Evolutionary conservation across 2,888 invertebrate species (phyloP).

Genomic region (Trissolcus japonicus): DNA sequence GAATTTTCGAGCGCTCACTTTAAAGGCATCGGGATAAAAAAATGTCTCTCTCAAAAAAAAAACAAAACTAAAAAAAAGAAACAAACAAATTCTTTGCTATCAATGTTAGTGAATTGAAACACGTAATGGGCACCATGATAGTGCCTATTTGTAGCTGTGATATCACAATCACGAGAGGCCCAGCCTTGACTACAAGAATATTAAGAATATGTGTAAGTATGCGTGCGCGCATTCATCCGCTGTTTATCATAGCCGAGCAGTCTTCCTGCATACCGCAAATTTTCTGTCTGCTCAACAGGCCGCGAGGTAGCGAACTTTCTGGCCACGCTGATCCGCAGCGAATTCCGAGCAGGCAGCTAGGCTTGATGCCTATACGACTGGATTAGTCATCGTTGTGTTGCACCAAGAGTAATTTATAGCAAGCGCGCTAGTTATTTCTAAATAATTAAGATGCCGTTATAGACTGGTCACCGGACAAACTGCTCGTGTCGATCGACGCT

Average conservation of each 20-base stretch:
- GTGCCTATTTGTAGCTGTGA: conserved; percentile 22
- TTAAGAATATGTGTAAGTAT: conserved; percentile 16
- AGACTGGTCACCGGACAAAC: conserved; percentile 14
- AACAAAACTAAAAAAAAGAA: no score
- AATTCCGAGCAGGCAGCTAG: conserved; percentile 30
- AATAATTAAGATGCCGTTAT: conserved; percentile 35
- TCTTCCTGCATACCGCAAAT: conserved; percentile 39
- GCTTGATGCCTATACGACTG: conserved; percentile 21
- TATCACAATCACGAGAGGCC: conserved; percentile 13
- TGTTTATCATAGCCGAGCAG: conserved; percentile 23
- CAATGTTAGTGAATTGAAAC: conserved; percentile 20
- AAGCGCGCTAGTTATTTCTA: conserved; percentile 20
- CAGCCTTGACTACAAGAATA: conserved; percentile 35
- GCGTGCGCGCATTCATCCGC: conserved; percentile 21
- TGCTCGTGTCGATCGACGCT: not conserved
- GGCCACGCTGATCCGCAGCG: conserved; percentile 19
- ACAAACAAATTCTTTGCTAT: not conserved
- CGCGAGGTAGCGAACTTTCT: conserved; percentile 39
- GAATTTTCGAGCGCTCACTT: not conserved
- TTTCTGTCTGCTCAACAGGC: conserved; percentile 18
- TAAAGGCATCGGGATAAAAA: not conserved
- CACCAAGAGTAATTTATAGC: conserved; percentile 33
- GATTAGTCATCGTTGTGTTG: conserved; percentile 41
- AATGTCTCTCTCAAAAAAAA: not conserved
- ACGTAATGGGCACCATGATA: conserved; percentile 31